Evolutionary conservation across 2,888 invertebrate species (phyloP), one percentile per base, ranked within the genome.

Genomic region (Rhimphoctona megacephalus): DNA sequence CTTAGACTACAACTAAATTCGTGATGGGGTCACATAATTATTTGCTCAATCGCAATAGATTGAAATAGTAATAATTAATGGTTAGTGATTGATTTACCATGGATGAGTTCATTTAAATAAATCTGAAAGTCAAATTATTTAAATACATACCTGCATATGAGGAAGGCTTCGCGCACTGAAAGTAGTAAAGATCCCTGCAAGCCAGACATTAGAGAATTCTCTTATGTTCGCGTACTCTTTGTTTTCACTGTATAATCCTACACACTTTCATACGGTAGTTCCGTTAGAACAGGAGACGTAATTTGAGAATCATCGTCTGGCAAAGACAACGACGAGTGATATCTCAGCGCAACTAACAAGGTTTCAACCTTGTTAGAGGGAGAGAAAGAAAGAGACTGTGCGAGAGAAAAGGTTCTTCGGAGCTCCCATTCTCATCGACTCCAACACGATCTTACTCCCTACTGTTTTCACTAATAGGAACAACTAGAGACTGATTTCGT

Each of bases 401-500:
- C 39, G 67, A 67, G 64, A 25, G 14, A 84, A 46, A 54, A 57
- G 25, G 43, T 30, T 78, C 67, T 72, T 64, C 39, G 46, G 72
- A 57, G 61, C 69, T 46, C 61, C 54, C 36, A 43, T 85, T 76
- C 80, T 52, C 80, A 76, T 81, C 73, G 36, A 33, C 49, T 72
- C 54, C 70, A 49, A 49, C 76, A 77, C 46, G n/a, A 46, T 67
- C 66, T 66, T 66, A 80, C 66, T 66, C 70, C 67, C 64, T 83
- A 70, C 79, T 64, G 52, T 64, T 80, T 36, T 67, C 76, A 70
- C 85, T 83, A 80, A 80, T 86, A 70, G 83, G 79, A 79, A 83
- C 67, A 64, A 69, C 82, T 73, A 81, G 86, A 86, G 89, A 89
- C 90, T 90, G 91, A 92, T 92, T 89, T 88, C 49, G 85, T 57